phyloP scores from a whole-genome alignment of 2,888 invertebrate species.

The Aporophyla lueneburgensis region DNA sequence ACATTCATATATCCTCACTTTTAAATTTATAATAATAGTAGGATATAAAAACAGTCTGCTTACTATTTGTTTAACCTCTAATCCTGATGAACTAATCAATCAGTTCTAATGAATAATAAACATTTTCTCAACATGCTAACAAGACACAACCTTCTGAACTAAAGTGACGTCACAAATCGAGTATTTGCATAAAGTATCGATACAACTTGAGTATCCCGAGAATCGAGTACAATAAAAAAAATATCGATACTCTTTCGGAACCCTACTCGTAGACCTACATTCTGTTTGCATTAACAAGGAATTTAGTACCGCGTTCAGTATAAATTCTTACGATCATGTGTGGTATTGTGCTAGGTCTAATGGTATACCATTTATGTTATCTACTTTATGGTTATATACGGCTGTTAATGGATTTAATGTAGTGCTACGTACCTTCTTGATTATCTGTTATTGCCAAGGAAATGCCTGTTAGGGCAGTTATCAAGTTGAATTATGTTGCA shows the following conservation, averaged over 20 bases:
- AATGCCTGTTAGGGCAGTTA: conserved; percentile 39
- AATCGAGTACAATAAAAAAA: conserved; percentile 4
- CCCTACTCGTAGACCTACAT: conserved; percentile 42
- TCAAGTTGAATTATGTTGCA: conserved; percentile 15
- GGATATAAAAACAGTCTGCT: no score
- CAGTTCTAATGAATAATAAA: conserved; percentile 5
- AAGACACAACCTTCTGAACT: not conserved
- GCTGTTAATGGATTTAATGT: conserved; percentile 50
- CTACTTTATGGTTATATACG: conserved; percentile 48
- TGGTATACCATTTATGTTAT: conserved; percentile 43
- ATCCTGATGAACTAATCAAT: not conserved
- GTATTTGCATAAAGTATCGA: conserved; percentile 16
- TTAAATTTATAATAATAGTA: no score
- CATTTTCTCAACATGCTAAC: not conserved
- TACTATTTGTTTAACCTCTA: no score
- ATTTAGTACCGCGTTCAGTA: conserved; percentile 61
- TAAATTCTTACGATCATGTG: conserved; percentile 49
- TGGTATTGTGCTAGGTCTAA: conserved; percentile 58
- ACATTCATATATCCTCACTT: no score
- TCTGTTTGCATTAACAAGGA: conserved; percentile 57
- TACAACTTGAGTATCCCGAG: conserved; percentile 15
- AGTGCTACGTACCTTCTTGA: conserved; percentile 42
- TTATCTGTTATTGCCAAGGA: conserved; percentile 47
- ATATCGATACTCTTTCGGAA: conserved; percentile 24
- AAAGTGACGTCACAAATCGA: not conserved